These are phyloP conservation scores for Ericerus pela DNA, from an alignment of 1,140 invertebrate species.

Conservation along the genomic window DNA sequence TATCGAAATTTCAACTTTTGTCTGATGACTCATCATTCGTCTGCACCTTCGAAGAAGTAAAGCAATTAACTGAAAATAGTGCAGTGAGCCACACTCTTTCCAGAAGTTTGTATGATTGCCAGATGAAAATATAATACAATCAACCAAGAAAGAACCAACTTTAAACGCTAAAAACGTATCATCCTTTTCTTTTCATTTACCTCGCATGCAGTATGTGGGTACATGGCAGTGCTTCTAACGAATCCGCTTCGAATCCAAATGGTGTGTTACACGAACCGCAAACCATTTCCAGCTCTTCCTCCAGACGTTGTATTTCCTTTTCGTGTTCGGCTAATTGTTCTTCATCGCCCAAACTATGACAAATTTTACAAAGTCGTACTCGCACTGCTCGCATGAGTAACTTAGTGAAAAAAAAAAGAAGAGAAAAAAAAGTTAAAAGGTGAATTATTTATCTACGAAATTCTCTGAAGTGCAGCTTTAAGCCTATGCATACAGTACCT, in stretches of 20 bases:
- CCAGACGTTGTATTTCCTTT: conserved; percentile 47
- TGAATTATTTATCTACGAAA: no score
- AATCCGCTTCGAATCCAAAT: conserved; percentile 54
- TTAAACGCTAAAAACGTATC: background rate
- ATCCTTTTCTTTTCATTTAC: conserved; percentile 31
- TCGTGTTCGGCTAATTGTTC: conserved; percentile 58
- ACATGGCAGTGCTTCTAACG: conserved; percentile 62
- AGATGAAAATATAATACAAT: background rate
- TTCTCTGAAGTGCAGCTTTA: no score
- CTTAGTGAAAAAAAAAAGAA: no score
- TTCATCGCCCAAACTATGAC: conserved; percentile 60
- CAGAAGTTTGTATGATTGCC: background rate
- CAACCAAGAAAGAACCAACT: background rate
- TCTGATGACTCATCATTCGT: background rate
- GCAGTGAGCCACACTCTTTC: no score
- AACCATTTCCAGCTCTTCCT: conserved; percentile 54
- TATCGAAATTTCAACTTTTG: no score
- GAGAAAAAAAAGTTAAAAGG: no score
- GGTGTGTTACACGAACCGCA: conserved; percentile 60
- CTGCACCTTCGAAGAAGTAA: background rate
- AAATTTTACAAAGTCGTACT: conserved; percentile 56
- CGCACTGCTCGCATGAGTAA: conserved; percentile 59
- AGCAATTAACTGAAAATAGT: background rate
- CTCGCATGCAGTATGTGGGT: conserved; percentile 70
- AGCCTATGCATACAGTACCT: no score